Percentiles rank a stretch among this genome's conserved stretches.
phyloP scores from a whole-genome alignment of 2,113 vertebrate species.

The Leptocoma aspasia region DNA sequence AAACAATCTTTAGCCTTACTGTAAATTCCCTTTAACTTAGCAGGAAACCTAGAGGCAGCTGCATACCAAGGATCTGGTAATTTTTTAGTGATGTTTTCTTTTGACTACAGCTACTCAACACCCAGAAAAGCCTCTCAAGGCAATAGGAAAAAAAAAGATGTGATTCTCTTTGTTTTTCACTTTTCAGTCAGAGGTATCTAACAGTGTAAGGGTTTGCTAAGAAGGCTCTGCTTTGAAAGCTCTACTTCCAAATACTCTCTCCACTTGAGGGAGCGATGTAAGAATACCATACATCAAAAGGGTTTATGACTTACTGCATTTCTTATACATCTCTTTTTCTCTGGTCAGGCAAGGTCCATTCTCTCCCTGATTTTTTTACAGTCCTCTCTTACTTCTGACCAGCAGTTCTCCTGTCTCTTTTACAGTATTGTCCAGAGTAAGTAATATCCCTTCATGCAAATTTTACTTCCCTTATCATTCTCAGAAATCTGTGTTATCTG shows the following conservation, averaged over 20 bases:
- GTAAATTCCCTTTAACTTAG: not conserved
- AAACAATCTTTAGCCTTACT: not conserved
- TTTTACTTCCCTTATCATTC: not conserved
- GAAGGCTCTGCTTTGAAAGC: not conserved
- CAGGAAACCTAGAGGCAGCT: not conserved
- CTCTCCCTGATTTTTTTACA: not conserved
- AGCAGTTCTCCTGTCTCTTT: not conserved
- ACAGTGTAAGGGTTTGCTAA: not conserved
- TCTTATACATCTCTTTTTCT: not conserved
- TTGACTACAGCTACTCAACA: not conserved
- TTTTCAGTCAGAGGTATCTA: not conserved
- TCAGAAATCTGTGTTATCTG: not conserved
- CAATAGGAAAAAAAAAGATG: not conserved
- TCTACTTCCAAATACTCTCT: not conserved
- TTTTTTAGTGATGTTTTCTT: not conserved
- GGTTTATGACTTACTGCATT: not conserved
- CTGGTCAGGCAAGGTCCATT: not conserved
- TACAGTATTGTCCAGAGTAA: not conserved
- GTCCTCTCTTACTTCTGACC: not conserved
- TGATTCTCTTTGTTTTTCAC: not conserved
- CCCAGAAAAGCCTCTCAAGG: not conserved
- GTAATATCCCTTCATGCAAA: not conserved
- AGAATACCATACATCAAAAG: not conserved
- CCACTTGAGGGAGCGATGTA: not conserved
- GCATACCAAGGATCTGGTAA: not conserved